Evolutionary conservation across 37 sponge, comb jelly and placozoan species (phyloP).

Genomic region (Trichoplax adhaerens): DNA sequence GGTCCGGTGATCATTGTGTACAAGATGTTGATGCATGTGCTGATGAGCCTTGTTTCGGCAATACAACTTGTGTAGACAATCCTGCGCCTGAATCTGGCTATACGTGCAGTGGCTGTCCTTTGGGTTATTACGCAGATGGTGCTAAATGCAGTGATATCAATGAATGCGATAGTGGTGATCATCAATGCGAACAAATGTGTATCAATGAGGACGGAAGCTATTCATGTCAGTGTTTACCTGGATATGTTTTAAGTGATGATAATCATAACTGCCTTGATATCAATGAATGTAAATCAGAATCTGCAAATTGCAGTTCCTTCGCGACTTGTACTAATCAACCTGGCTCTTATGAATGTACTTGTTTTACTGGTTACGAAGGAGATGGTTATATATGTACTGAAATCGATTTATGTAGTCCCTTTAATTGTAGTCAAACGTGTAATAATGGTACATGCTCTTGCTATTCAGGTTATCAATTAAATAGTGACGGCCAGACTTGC

Average conservation of each 20-base stretch:
- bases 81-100: background rate
- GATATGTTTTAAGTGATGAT: constrained; percentile 1
- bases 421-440: too few relatives aligned
- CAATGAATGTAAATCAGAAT: constrained; percentile 2
- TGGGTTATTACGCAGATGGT: constrained; percentile 11
- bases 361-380: too few relatives aligned
- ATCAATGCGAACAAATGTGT: background rate
- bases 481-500: too few relatives aligned
- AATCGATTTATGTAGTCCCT: too few relatives aligned
- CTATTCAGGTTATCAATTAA: too few relatives aligned
- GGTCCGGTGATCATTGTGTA: constrained; percentile 9
- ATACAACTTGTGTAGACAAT: constrained; percentile 23
- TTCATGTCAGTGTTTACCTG: constrained; percentile 10
- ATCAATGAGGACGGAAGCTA: constrained; percentile 8
- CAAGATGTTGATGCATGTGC: constrained; percentile 39
- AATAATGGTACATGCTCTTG: too few relatives aligned
- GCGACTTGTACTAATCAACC: too few relatives aligned
- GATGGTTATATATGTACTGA: too few relatives aligned
- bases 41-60: constrained; percentile 43
- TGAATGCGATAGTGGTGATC: background rate
- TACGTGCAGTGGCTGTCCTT: constrained; percentile 20
- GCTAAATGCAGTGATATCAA: constrained; percentile 21
- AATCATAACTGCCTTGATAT: constrained; percentile 11
- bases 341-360: too few relatives aligned
- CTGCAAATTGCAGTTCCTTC: too few relatives aligned